Evolutionary conservation across 2,797 vertebrate species (phyloP), one percentile per base, ranked within the genome.

Genomic region (Brachymystax lenok): DNA sequence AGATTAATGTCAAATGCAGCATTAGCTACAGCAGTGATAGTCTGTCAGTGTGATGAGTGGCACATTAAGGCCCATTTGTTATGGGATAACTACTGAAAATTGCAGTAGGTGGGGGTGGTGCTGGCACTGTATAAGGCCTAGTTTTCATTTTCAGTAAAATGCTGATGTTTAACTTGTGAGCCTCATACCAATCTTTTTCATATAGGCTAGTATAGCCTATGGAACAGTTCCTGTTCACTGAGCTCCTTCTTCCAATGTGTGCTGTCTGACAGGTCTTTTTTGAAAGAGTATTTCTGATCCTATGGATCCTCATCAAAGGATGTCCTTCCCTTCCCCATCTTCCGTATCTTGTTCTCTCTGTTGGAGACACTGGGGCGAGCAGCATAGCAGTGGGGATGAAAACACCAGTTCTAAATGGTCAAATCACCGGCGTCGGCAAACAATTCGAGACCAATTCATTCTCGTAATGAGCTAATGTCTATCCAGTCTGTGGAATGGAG

Each of bases 261-360:
- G 52, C 52, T 54, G 52, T 54, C 16, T 54, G 52, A 54, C 52
- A 54, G 14, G 17, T 54, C 52, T 5, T 17, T 54, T 54, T 70
- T 30, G 68, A 35, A 75, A 72, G 50, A 17, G 69, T 69, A 6
- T 73, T 71, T 33, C 75, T 85, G 70, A 85, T 80, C 52, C 52
- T 64, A 68, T 74, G 77, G 76, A 84, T 77, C 67, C 74, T 80
- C 82, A 80, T 82, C 82, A 83, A 79, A 84, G 28, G 13, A 69
- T 40, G 68, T 75, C 24, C 27, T 71, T 52, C 21, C 40, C 40
- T 10, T 12, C 40, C 40, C 40, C 40, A 46, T 46, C 8, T 46
- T 46, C 40, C 10, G 10, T 46, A 46, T 46, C 40, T 0, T 46
- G 40, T 10, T 46, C 40, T 46, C 40, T 46, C 40, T 46, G 40